Base-by-base conservation (phyloP, 2,113 vertebrate genomes). In the Salvelinus fontinalis region DNA sequence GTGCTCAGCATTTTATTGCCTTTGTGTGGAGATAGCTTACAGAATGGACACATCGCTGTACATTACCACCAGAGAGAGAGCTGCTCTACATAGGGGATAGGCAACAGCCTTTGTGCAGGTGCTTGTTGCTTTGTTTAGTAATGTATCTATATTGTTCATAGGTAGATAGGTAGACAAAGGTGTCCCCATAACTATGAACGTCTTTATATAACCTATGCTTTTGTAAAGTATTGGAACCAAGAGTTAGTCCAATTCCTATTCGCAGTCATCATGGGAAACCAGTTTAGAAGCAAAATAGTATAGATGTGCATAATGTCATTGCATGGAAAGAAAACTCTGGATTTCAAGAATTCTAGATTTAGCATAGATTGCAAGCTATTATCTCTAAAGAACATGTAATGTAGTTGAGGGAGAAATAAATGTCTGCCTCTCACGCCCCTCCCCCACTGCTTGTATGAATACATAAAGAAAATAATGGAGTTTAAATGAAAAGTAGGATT, bases 1-100 rank as follows among this genome's bases (percentile, higher is more conserved):
- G 34, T 71, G 68, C 75, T 75, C 60, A 39, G 51, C 27, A 48
- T 83, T 76, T 79, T 71, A 66, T 27, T 62, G 51, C 62, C 49
- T 76, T 76, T 80, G 71, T 68, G 60, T 70, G 64, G 20, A 27
- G 34, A 71, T 49, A 4, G n/a, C 44, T 44, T 13, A 29, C 69
- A 67, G 51, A 29, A 29, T 49, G 65, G 44, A 71, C 51, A 51
- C 60, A 80, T 54, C 16, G 5, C 16, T 54, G 51, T 3, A 54
- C 4, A 54, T 54, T 14, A 54, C 16, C 14, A 14, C 51, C 5
- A 54, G 27, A 64, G 44, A 62, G 59, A 22, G 5, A 62, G 59
- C 8, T 60, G 57, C 57, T 60, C 16, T 20, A n/a, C 20, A 5
- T n/a, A 20, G 5, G 20, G 16, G 20, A 6, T 7, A 13, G 57